These are phyloP conservation scores for Saccostrea echinata DNA, from an alignment of 1,140 invertebrate species.

Conservation along the genomic window DNA sequence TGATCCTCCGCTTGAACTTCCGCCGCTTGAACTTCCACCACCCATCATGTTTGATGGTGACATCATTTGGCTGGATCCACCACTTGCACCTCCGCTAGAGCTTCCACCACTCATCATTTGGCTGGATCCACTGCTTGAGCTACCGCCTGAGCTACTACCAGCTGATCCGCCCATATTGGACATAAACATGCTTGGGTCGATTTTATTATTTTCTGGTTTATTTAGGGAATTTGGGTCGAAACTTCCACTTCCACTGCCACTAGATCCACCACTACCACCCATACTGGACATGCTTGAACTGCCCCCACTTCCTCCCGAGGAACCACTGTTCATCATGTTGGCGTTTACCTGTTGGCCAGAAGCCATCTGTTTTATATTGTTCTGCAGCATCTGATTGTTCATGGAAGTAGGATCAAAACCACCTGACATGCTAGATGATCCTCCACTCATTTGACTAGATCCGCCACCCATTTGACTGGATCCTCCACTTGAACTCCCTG, in stretches of 20 bases:
- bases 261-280: constrained; percentile 6
- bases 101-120: constrained; percentile 46
- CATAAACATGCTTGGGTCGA: constrained; percentile 53
- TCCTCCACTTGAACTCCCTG: constrained; percentile 10
- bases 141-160: constrained; percentile 30
- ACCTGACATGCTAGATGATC: constrained; percentile 21
- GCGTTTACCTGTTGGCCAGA: constrained; percentile 31
- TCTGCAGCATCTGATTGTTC: constrained; percentile 59
- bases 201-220: constrained; percentile 59
- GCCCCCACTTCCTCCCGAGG: constrained; percentile 22
- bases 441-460: background rate
- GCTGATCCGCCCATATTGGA: constrained; percentile 47
- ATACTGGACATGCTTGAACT: constrained; percentile 27
- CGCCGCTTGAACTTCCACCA: constrained; percentile 24
- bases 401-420: constrained; percentile 52
- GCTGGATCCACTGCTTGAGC: background rate
- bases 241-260: constrained; percentile 45
- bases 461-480: constrained; percentile 15
- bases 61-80: constrained; percentile 1
- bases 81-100: constrained; percentile 29
- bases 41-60: constrained; percentile 36
- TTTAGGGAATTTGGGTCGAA: constrained; percentile 58
- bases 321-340: constrained; percentile 44
- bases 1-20: background rate
- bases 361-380: constrained; percentile 53